Base-by-base conservation (phyloP, 2,888 invertebrate genomes). In the Catocala nupta region DNA sequence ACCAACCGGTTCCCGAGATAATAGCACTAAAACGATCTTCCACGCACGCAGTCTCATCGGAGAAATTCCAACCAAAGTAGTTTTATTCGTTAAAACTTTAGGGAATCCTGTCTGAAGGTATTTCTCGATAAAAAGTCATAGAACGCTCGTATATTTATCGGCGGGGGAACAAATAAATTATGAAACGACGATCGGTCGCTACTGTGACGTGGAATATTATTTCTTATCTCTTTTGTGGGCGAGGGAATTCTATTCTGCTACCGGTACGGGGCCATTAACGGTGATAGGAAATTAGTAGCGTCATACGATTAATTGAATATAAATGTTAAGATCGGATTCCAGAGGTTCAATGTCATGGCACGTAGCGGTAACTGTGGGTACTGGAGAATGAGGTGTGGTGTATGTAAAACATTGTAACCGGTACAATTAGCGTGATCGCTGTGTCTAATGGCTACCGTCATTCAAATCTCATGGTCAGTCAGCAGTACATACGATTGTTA, bases 1-100 rank as follows among this genome's bases (percentile, higher is more conserved):
- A 87, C 81, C 78, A 89, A 92, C 93, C 92, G 92, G 93, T 93
- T 83, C 77, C 48, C 79, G 67, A 88, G 87, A 88, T 91, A 90
- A 90, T 90, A 84, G 85, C 82, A 83, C 84, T 82, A 85, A 78
- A 88, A 86, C 83, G 72, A 70, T 64, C 78, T 68, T 78, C 77
- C 71, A 74, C 75, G 69, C 73, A 77, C 68, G 65, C 63, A 71
- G 71, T 66, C 73, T 49, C 63, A 66, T n/a, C 65, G 56, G 66
- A 70, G 71, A 77, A 71, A 75, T 77, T 71, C 77, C 77, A 59
- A 68, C 70, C 65, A 59, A 65, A 71, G 75, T 71, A 71, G 73
- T 75, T 77, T 77, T 71, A 71, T 77, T 72, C 53, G 63, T 75
- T 70, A 48, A 77, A 70, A 68, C 70, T 77, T 74, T 65, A 70